Evolutionary conservation across 2,888 invertebrate species (phyloP).

Genomic region (Amphipoea lucens): DNA sequence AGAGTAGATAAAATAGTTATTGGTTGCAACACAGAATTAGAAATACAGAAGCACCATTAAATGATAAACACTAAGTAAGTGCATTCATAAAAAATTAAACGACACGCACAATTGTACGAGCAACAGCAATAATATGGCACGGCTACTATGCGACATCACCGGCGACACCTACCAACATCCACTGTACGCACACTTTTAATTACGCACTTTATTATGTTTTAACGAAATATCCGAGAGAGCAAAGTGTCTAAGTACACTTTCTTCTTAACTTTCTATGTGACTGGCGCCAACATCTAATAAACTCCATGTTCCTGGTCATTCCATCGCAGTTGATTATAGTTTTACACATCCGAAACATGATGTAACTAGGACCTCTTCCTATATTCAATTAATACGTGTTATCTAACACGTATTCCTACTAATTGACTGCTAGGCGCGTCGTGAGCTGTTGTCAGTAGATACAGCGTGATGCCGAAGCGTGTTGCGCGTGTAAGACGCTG

Average conservation of each 20-base stretch:
- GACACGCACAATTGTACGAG: background rate
- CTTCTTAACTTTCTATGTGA: background rate
- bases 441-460: slow-evolving; percentile 24
- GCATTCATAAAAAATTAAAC: background rate
- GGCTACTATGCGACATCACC: background rate
- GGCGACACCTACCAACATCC: background rate
- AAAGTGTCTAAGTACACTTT: background rate
- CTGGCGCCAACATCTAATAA: background rate
- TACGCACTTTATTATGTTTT: background rate
- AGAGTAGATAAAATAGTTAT: background rate
- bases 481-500: slow-evolving; percentile 11
- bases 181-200: background rate
- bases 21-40: background rate
- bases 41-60: background rate
- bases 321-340: background rate
- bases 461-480: slow-evolving; percentile 6
- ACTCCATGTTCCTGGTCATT: background rate
- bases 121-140: background rate
- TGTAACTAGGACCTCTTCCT: slow-evolving; percentile 1
- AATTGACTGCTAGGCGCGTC: slow-evolving; percentile 28
- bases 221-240: background rate
- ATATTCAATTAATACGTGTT: slow-evolving; percentile 19
- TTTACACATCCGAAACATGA: background rate
- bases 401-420: slow-evolving; percentile 27
- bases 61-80: background rate